Conservation (phyloP, 2,888 invertebrate species). For the Eurois occulta region DNA sequence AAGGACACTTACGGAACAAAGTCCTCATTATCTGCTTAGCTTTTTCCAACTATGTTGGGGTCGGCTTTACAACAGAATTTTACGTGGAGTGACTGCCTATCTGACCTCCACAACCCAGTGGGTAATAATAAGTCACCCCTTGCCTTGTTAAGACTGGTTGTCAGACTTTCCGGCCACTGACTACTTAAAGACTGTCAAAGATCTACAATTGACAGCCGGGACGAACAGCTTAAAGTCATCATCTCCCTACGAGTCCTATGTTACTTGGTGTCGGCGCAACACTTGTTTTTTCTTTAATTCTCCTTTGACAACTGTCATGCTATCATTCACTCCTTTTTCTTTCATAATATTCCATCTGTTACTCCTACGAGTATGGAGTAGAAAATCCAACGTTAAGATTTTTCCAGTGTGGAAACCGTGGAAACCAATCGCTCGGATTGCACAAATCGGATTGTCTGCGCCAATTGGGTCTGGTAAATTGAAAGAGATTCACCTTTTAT, state of each 20-base stretch:
- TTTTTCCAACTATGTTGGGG: too few relatives aligned
- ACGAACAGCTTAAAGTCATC: too few relatives aligned
- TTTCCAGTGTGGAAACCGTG: background rate
- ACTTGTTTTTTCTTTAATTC: background rate
- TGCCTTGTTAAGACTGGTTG: too few relatives aligned
- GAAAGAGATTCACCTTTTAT: slow-evolving; percentile 3
- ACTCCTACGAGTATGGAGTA: background rate
- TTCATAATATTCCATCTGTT: background rate
- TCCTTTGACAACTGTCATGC: background rate
- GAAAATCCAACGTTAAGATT: background rate
- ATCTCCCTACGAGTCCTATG: background rate
- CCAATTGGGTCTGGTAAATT: slow-evolving; percentile 4
- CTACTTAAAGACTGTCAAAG: too few relatives aligned
- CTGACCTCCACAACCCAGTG: too few relatives aligned
- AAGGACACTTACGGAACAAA: too few relatives aligned
- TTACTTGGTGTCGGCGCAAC: background rate
- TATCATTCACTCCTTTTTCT: background rate
- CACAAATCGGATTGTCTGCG: slow-evolving; percentile 14
- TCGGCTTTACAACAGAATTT: too few relatives aligned
- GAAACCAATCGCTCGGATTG: background rate
- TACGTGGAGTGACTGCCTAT: too few relatives aligned
- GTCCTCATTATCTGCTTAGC: too few relatives aligned
- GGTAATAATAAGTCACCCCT: too few relatives aligned
- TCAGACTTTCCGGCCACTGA: too few relatives aligned
- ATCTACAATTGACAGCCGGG: too few relatives aligned